Base-by-base conservation (phyloP, 1,140 invertebrate species). In the Hypsibius dujardini region DNA sequence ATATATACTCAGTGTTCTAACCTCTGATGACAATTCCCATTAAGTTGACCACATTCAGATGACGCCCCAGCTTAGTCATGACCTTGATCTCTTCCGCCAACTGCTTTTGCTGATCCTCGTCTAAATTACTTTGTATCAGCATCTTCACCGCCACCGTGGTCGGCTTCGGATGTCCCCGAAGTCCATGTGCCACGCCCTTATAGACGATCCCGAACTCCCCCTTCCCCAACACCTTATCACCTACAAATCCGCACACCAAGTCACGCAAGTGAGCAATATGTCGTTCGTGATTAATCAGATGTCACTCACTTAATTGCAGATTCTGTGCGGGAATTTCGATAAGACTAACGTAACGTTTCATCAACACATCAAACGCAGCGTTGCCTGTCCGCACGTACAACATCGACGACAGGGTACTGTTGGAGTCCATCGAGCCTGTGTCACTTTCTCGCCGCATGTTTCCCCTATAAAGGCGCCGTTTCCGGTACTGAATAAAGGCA, bases 101-200 rank as follows among this genome's bases (percentile, higher is more conserved):
- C 50, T 56, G 50, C n/a, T 56, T 7, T 56, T 56, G 50, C 7
- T 7, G 7, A 7, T 56, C 50, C n/a, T 7, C 50, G n/a, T 56
- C 50, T 7, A n/a, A n/a, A n/a, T 56, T n/a, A 7, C 7, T 56
- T 7, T 56, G 50, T 7, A 7, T 7, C n/a, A 56, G n/a, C 7
- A n/a, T 56, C 50, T 56, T 56, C 7, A 56, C 50, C 50, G 50
- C 50, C n/a, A 56, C 50, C 50, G n/a, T n/a, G n/a, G 50, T 56
- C 7, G n/a, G 7, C 7, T n/a, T n/a, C n/a, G 50, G 50, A n/a
- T 56, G 50, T 56, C 50, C 50, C 7, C 7, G 50, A 7, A 56
- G 50, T 7, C n/a, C 50, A 7, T 56, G 50, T 7, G 50, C 50
- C n/a, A 7, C n/a, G 7, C n/a, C 50, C n/a, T 56, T 56, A n/a